These are phyloP conservation scores for Phthorimaea operculella DNA, from an alignment of 1,140 invertebrate species.

Conservation along the genomic window DNA sequence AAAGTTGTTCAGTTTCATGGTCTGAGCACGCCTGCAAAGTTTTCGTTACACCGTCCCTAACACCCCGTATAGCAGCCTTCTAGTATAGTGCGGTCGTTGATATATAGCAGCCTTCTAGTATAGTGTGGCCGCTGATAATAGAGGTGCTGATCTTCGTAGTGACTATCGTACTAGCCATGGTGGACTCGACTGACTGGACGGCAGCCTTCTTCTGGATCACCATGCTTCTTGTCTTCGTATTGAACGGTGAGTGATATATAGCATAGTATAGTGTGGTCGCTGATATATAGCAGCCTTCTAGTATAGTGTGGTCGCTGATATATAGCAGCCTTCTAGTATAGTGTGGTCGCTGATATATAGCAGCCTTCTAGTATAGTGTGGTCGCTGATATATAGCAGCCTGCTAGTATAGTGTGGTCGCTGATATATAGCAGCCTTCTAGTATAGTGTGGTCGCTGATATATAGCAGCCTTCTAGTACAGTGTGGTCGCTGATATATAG, in stretches of 20 bases:
- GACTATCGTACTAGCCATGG: slow-evolving; percentile 92
- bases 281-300: no score
- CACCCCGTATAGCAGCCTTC: slow-evolving; percentile 96
- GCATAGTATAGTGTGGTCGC: slow-evolving; percentile 93
- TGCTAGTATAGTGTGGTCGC: slow-evolving; percentile 93
- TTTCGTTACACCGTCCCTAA: no score
- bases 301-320: slow-evolving; percentile 92
- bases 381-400: no score
- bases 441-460: slow-evolving; percentile 92
- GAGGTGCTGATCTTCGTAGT: slow-evolving; percentile 91
- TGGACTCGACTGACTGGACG: slow-evolving; percentile 84
- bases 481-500: slow-evolving; percentile 90
- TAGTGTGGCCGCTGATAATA: slow-evolving; percentile 89
- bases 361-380: slow-evolving; percentile 95
- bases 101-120: no score
- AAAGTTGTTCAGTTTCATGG: no score
- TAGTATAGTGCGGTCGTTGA: no score
- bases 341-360: slow-evolving; percentile 90
- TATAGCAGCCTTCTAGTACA: no score
- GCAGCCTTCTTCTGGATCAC: slow-evolving; percentile 91
- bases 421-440: no score
- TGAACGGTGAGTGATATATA: slow-evolving; percentile 96
- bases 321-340: no score
- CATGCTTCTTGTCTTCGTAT: slow-evolving; percentile 84
- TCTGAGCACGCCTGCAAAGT: no score